A percentile compares a stretch with the other conserved stretches of the same genome.
phyloP scores from a whole-genome alignment of 1,140 invertebrate genomes.

The Epicauta chinensis region DNA sequence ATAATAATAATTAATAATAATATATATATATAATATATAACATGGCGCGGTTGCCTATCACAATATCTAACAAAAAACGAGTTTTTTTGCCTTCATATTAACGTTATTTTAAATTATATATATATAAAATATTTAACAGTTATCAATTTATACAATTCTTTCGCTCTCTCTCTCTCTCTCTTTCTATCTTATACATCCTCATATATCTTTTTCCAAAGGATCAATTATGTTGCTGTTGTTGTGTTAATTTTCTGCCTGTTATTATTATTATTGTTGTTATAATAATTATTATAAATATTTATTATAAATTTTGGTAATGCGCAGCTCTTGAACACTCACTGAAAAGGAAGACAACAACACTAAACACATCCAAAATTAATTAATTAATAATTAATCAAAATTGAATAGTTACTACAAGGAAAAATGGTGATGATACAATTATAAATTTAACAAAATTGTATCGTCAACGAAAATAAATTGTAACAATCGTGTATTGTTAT shows the following conservation, averaged over 20 bases:
- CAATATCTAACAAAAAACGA: conserved; percentile 44
- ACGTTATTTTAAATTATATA: conserved; percentile 46
- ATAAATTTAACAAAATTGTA: neutral
- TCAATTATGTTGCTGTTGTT: conserved; percentile 5
- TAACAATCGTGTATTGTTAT: neutral
- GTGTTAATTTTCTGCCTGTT: conserved; percentile 10
- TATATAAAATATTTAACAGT: conserved; percentile 46
- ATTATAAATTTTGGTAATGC: conserved; percentile 43
- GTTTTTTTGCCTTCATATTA: conserved; percentile 36
- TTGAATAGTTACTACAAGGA: too few species aligned
- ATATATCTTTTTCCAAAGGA: too few species aligned
- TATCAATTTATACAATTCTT: conserved; percentile 32
- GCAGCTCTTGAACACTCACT: conserved; percentile 42
- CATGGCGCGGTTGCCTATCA: conserved; percentile 43
- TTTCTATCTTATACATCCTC: too few species aligned
- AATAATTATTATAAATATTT: too few species aligned
- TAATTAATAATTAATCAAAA: too few species aligned
- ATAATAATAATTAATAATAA: too few species aligned
- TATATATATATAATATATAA: conserved; percentile 15
- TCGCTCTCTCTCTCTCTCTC: too few species aligned
- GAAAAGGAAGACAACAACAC: conserved; percentile 43
- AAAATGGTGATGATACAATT: too few species aligned
- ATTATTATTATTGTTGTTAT: conserved; percentile 28
- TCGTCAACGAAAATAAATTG: neutral
- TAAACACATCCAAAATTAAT: conserved; percentile 36